phyloP scores from a whole-genome alignment of 2,888 invertebrate species.

The Eristalis pertinax region DNA sequence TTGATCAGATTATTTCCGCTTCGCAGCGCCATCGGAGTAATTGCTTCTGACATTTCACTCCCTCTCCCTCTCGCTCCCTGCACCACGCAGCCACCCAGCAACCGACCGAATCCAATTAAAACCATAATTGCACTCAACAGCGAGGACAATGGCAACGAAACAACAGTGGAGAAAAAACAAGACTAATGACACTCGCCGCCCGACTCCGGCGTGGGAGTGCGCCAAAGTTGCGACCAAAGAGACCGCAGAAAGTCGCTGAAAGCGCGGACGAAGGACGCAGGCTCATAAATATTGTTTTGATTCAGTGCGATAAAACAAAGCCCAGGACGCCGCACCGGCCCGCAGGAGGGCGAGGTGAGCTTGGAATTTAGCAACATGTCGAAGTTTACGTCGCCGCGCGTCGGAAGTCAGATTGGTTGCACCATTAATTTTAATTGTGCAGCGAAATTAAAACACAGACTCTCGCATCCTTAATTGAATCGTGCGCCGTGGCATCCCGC shows the following conservation, averaged over 20 bases:
- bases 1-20: constrained; percentile 38
- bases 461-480: constrained; percentile 26
- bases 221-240: no score
- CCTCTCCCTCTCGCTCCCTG: no score
- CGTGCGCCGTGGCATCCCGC: background rate
- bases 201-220: background rate
- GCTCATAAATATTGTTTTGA: constrained; percentile 14
- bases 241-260: background rate
- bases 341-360: background rate
- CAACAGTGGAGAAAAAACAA: background rate
- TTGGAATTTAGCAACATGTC: constrained; percentile 1
- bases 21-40: constrained; percentile 20
- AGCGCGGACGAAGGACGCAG: background rate
- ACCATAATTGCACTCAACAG: constrained; percentile 59
- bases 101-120: constrained; percentile 59
- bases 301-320: background rate
- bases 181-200: constrained; percentile 16
- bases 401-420: constrained; percentile 8
- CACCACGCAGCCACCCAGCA: background rate
- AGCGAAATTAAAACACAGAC: constrained; percentile 4
- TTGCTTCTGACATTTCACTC: background rate
- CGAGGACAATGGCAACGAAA: constrained; percentile 5
- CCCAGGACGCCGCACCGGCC: background rate
- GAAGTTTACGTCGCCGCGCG: constrained; percentile 8
- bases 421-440: constrained; percentile 31